Percentiles rank a stretch among this genome's conserved stretches.
Evolutionary conservation across 2,888 invertebrate genomes (phyloP).

Genomic region (Plebejus argus): DNA sequence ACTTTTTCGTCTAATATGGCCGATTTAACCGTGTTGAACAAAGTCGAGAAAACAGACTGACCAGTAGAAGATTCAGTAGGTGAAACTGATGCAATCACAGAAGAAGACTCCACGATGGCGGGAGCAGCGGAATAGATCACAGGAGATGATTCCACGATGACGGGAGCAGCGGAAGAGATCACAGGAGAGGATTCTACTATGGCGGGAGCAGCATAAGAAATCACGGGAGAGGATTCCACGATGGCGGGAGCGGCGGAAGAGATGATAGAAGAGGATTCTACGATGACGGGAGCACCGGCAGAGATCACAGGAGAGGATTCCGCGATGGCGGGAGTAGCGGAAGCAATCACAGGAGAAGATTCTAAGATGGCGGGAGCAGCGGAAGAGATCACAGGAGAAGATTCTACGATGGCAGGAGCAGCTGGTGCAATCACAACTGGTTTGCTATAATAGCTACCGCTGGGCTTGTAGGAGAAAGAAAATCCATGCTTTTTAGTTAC

Average conservation of each 20-base stretch:
- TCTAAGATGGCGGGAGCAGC: neutral
- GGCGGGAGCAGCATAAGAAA: slow-evolving; percentile 7
- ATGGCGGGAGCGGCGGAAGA: neutral
- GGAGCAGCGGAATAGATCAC: slow-evolving; percentile 4
- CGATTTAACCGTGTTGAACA: neutral
- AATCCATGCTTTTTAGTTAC: slow-evolving; percentile 13
- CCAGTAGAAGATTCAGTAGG: slow-evolving; percentile 49
- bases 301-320: slow-evolving; percentile 50
- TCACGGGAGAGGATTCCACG: slow-evolving; percentile 51
- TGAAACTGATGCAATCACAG: slow-evolving; percentile 1
- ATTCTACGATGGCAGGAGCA: neutral
- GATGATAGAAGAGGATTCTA: slow-evolving; percentile 52
- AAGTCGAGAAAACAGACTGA: neutral
- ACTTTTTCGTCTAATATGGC: neutral
- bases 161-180: neutral
- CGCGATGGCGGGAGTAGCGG: slow-evolving; percentile 37
- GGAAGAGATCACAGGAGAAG: neutral
- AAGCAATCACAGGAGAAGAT: neutral
- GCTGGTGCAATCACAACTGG: neutral
- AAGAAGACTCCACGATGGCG: slow-evolving; percentile 51
- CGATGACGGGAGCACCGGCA: slow-evolving; percentile 18
- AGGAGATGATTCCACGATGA: slow-evolving; percentile 51
- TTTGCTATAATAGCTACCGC: neutral
- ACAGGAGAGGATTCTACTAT: slow-evolving; percentile 51
- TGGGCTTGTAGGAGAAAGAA: slow-evolving; percentile 17